Conservation (phyloP, 2,888 invertebrate species). For the Orthosia incerta region DNA sequence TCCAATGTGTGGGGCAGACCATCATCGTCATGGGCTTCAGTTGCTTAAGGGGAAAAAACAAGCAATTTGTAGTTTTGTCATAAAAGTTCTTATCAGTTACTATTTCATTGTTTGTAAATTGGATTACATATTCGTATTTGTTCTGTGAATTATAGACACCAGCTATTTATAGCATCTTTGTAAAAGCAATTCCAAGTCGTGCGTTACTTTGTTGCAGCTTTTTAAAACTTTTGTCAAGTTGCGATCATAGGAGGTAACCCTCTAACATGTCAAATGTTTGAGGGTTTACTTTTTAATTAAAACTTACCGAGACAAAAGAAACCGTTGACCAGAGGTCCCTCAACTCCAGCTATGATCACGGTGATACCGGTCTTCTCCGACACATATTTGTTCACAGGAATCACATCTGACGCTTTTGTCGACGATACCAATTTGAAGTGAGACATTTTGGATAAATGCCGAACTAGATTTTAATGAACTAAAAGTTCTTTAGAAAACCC, state of each 20-base stretch:
- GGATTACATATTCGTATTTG: conserved; percentile 12
- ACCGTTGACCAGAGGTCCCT: conserved; percentile 97
- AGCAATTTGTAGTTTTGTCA: conserved; percentile 3
- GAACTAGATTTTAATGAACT: conserved; percentile 13
- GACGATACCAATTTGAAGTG: conserved; percentile 90
- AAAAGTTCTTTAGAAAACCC: conserved; percentile 9
- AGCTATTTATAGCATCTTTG: background rate
- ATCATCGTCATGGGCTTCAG: conserved; percentile 97
- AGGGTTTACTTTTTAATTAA: background rate
- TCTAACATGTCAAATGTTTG: too few species aligned
- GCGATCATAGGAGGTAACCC: background rate
- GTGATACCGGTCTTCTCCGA: conserved; percentile 95
- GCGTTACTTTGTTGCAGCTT: background rate
- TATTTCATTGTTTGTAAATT: conserved; percentile 11
- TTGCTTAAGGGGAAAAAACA: conserved; percentile 91
- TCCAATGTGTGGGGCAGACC: conserved; percentile 98
- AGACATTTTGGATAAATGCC: conserved; percentile 75
- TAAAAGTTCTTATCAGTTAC: conserved; percentile 15
- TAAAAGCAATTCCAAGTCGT: background rate
- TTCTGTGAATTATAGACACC: conserved; percentile 3
- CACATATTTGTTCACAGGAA: conserved; percentile 95
- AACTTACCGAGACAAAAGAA: conserved; percentile 95
- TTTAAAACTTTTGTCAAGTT: conserved; percentile 4
- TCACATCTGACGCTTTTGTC: conserved; percentile 93
- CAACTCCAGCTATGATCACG: conserved; percentile 96